Conservation (phyloP, 2,113 vertebrate species). For the Eulemur rufifrons region DNA sequence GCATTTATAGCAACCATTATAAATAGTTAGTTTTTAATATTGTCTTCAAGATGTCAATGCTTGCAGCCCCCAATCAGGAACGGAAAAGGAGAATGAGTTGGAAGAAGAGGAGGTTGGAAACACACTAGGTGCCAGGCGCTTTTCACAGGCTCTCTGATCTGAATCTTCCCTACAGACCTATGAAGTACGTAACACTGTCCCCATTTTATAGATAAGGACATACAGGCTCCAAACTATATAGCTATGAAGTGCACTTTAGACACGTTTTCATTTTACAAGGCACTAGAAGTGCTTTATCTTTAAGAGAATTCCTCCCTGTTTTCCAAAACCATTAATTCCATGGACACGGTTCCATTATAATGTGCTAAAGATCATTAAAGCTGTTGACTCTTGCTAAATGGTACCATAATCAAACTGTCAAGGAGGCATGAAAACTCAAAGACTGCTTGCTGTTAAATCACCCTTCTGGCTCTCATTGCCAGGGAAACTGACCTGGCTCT, state of each 20-base stretch:
- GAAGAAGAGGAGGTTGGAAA: neutral
- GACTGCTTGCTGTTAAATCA: neutral
- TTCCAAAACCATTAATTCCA: neutral
- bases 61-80: neutral
- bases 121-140: neutral
- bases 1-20: neutral
- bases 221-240: neutral
- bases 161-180: neutral
- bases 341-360: neutral
- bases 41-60: neutral
- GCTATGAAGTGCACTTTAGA: neutral
- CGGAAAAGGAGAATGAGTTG: neutral
- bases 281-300: neutral
- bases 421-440: neutral
- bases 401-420: slow-evolving; percentile 1
- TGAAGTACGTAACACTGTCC: neutral
- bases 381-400: neutral
- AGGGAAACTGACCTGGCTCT: neutral
- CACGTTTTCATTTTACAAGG: neutral
- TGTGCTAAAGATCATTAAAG: neutral
- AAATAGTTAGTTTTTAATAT: neutral
- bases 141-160: neutral
- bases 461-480: neutral
- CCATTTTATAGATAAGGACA: neutral
- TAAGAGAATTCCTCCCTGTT: neutral